These are phyloP conservation scores for Drosophila neotestacea DNA, from an alignment of 2,888 invertebrate genomes.

Conservation along the genomic window DNA sequence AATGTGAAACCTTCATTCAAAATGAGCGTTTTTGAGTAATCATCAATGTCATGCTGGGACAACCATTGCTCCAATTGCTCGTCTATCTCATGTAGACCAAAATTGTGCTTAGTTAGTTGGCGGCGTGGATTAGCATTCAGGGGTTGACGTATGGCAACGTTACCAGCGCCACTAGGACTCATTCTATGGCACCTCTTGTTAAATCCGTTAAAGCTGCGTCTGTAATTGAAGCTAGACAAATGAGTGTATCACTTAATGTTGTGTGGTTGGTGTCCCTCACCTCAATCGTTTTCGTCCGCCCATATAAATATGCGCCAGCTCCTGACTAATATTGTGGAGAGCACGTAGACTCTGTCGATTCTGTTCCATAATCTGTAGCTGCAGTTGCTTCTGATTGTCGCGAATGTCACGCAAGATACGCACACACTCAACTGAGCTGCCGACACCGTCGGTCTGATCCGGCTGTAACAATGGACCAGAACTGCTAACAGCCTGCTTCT, in stretches of 20 bases:
- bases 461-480: conserved; percentile 20
- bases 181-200: conserved; percentile 73
- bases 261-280: conserved; percentile 22
- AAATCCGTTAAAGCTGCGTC: conserved; percentile 65
- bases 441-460: conserved; percentile 49
- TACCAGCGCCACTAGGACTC: conserved; percentile 57
- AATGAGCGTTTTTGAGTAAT: conserved; percentile 89
- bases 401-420: conserved; percentile 79
- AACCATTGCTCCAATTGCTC: conserved; percentile 90
- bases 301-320: conserved; percentile 81
- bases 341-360: conserved; percentile 76
- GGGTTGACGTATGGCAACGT: conserved; percentile 25
- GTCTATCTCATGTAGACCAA: conserved; percentile 85
- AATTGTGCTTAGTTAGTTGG: conserved; percentile 71
- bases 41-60: conserved; percentile 89
- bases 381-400: conserved; percentile 75
- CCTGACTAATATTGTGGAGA: conserved; percentile 79
- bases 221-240: conserved; percentile 25
- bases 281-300: conserved; percentile 74
- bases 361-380: conserved; percentile 77
- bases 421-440: conserved; percentile 68
- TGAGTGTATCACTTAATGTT: conserved; percentile 6
- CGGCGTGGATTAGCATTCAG: conserved; percentile 56
- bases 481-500: conserved; percentile 55
- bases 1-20: conserved; percentile 91